Conservation (phyloP, 2,113 vertebrate genomes). For the Scopus umbretta region DNA sequence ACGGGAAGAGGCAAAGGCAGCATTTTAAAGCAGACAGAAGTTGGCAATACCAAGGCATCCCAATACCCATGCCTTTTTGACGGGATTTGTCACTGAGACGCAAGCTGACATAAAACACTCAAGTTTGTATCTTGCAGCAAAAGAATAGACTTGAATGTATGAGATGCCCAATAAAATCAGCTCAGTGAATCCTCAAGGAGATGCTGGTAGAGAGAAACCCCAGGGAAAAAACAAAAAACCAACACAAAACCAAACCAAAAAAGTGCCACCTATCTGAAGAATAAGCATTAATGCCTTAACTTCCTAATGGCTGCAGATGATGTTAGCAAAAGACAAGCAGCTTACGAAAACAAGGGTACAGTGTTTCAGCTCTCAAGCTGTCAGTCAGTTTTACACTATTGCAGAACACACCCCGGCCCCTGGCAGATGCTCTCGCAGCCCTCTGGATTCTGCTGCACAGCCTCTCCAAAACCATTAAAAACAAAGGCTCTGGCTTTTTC, state of each 20-base stretch:
- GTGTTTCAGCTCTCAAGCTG: neutral
- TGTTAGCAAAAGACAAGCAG: neutral
- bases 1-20: neutral
- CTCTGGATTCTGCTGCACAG: neutral
- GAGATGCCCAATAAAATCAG: neutral
- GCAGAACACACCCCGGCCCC: neutral
- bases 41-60: neutral
- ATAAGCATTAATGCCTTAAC: neutral
- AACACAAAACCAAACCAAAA: neutral
- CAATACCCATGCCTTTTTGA: neutral
- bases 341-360: neutral
- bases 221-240: too few relatives aligned
- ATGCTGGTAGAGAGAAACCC: neutral
- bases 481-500: neutral
- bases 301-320: neutral
- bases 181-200: neutral
- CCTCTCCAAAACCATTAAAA: conserved; percentile 38
- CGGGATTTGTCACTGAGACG: neutral
- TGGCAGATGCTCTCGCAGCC: neutral
- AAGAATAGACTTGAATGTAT: neutral
- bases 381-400: neutral
- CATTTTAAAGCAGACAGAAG: neutral
- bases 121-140: neutral
- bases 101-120: neutral
- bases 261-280: neutral